Conservation (phyloP, 2,888 invertebrate genomes). For the Eupithecia inturbata region DNA sequence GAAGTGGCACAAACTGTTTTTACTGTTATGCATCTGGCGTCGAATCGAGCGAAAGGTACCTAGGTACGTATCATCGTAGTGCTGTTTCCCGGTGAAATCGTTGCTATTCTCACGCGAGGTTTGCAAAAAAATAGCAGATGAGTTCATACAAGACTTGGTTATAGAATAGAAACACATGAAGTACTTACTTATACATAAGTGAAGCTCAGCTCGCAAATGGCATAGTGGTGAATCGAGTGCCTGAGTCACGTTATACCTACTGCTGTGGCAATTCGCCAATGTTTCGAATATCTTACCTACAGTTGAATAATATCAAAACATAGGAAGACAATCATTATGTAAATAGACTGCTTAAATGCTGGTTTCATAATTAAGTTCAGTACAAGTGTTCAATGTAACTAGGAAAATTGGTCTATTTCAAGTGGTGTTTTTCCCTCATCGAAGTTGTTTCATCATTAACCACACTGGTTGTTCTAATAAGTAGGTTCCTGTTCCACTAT, state of each 20-base stretch:
- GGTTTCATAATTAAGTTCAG: conserved; percentile 7
- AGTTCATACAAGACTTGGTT: conserved; percentile 65
- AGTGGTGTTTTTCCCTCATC: not conserved
- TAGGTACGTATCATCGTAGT: conserved; percentile 69
- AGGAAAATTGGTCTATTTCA: conserved; percentile 7
- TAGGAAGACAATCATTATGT: conserved; percentile 16
- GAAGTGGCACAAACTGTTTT: conserved; percentile 76
- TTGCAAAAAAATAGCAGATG: conserved; percentile 66
- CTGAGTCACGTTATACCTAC: conserved; percentile 56
- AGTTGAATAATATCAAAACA: conserved; percentile 12
- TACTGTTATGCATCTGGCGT: conserved; percentile 73
- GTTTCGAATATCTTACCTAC: conserved; percentile 48
- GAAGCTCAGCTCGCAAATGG: conserved; percentile 56
- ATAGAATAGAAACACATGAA: conserved; percentile 64
- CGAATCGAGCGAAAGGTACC: conserved; percentile 78
- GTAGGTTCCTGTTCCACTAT: not conserved
- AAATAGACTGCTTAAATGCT: conserved; percentile 28
- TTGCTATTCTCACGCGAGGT: conserved; percentile 71
- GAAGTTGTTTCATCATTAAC: not conserved
- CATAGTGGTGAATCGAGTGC: conserved; percentile 57
- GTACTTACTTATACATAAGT: conserved; percentile 28
- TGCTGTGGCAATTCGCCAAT: conserved; percentile 72
- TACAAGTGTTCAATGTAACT: not conserved
- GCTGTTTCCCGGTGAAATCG: conserved; percentile 78
- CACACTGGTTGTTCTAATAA: not conserved